A percentile compares a stretch with the other conserved stretches of the same genome.
These are phyloP conservation scores for Amphiura filiformis DNA, from an alignment of 35 echinoderm and acorn worm genomes.

Conservation along the genomic window DNA sequence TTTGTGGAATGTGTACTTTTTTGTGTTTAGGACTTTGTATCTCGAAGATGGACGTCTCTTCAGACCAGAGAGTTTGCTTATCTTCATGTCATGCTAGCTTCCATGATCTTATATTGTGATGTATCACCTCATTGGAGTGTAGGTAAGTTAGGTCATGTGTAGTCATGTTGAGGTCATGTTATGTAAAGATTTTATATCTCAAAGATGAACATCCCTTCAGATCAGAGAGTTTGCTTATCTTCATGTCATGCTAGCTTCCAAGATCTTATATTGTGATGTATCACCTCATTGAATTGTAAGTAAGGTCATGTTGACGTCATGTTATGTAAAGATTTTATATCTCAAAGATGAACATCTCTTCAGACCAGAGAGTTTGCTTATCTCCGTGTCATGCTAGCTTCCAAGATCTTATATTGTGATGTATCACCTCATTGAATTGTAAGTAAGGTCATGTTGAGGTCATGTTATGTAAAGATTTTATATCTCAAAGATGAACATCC, in stretches of 20 bases:
- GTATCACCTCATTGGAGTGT: constrained; percentile 54
- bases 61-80: constrained; percentile 88
- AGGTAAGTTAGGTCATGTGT: constrained; percentile 45
- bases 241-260: constrained; percentile 71
- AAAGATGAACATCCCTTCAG: no score
- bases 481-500: no score
- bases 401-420: constrained; percentile 81
- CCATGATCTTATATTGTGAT: constrained; percentile 82
- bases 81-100: constrained; percentile 76
- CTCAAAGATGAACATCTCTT: constrained; percentile 79
- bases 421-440: constrained; percentile 53
- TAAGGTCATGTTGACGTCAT: constrained; percentile 11
- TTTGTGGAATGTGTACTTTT: no score
- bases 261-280: constrained; percentile 81
- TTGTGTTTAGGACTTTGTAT: constrained; percentile 62
- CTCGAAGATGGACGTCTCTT: constrained; percentile 82
- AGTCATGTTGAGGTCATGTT: neutral
- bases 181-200: no score
- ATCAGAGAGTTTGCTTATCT: constrained; percentile 86
- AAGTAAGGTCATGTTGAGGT: constrained; percentile 32
- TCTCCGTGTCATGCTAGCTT: constrained; percentile 73
- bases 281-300: constrained; percentile 59
- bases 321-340: constrained; percentile 83
- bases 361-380: constrained; percentile 88
- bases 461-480: no score